A percentile compares a stretch with the other conserved stretches of the same genome.
Conservation (phyloP, 2,888 invertebrate genomes). For the Torymus aiolomorphi region DNA sequence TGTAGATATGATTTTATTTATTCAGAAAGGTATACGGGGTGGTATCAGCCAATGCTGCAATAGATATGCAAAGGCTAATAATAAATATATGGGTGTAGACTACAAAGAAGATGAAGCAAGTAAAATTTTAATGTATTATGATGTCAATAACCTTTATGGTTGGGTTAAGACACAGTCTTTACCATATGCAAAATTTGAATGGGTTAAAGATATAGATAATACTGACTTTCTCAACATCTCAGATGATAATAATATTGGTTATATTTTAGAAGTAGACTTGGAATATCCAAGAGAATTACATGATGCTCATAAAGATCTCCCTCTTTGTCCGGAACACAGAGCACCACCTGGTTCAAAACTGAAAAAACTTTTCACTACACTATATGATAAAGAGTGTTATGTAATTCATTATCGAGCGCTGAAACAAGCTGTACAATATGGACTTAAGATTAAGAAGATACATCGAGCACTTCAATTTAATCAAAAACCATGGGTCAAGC, state of each 20-base stretch:
- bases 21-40: conserved; percentile 61
- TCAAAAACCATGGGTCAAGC: too few relatives aligned
- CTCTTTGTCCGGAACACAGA: too few relatives aligned
- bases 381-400: too few relatives aligned
- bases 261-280: conserved; percentile 44
- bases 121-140: too few relatives aligned
- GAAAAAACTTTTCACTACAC: too few relatives aligned
- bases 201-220: neutral
- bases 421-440: too few relatives aligned
- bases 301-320: conserved; percentile 17
- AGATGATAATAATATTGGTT: conserved; percentile 18
- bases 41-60: conserved; percentile 58
- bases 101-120: neutral
- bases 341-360: too few relatives aligned
- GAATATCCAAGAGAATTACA: conserved; percentile 31
- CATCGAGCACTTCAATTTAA: too few relatives aligned
- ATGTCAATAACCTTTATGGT: conserved; percentile 43
- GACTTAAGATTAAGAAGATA: too few relatives aligned
- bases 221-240: conserved; percentile 60
- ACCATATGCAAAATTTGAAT: conserved; percentile 33
- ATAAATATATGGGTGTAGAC: conserved; percentile 52
- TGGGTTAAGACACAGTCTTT: conserved; percentile 35
- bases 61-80: conserved; percentile 61
- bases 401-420: too few relatives aligned
- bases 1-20: too few relatives aligned